Conservation (phyloP, 2,888 invertebrate genomes). For the Selenia dentaria region DNA sequence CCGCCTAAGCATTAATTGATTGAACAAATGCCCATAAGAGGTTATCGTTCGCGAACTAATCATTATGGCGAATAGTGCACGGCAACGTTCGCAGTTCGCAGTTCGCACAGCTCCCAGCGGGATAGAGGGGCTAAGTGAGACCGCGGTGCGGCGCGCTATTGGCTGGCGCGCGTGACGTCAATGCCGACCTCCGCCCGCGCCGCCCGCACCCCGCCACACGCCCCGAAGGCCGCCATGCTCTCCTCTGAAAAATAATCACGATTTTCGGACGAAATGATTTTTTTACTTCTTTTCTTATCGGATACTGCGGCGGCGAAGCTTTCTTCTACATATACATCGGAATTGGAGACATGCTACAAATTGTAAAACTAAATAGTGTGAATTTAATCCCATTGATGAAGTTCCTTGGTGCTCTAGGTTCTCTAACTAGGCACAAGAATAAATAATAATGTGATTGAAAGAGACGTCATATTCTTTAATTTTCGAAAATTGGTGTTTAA, state of each 20-base stretch:
- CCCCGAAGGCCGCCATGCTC: conserved; percentile 69
- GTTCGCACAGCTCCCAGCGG: conserved; percentile 49
- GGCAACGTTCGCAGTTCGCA: conserved; percentile 42
- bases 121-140: conserved; percentile 65
- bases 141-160: conserved; percentile 62
- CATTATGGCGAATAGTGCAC: conserved; percentile 44
- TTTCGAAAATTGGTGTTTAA: too few species aligned
- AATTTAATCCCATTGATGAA: too few species aligned
- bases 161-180: conserved; percentile 77
- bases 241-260: conserved; percentile 77
- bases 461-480: too few species aligned
- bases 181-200: conserved; percentile 74
- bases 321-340: too few species aligned
- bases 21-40: conserved; percentile 23
- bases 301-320: conserved; percentile 28
- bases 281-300: conserved; percentile 39
- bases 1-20: conserved; percentile 13
- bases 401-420: too few species aligned
- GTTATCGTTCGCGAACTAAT: conserved; percentile 40
- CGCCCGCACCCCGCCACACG: conserved; percentile 50
- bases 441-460: too few species aligned
- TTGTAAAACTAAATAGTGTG: too few species aligned
- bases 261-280: conserved; percentile 63
- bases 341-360: too few species aligned
- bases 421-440: too few species aligned